Base-by-base conservation (phyloP, 2,113 vertebrate species). In the Coregonus clupeaformis region DNA sequence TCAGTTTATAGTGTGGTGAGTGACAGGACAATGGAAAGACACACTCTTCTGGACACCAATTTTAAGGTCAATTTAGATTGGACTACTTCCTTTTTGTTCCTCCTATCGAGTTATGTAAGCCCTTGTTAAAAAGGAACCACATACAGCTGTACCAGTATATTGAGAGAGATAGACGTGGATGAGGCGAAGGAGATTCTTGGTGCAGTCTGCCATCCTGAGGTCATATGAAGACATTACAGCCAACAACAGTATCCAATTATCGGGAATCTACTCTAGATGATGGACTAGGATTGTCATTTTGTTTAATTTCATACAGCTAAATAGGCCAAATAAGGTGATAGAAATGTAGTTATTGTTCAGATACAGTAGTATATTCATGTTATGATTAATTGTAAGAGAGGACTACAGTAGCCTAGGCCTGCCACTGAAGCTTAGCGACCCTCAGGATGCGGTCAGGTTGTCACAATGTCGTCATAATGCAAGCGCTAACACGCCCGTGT, bases 181-280 rank as follows among this genome's bases (percentile, higher is more conserved):
- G 60, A 47, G 22, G 3, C 64, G 57, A 18, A 16, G 1, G n/a
- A 47, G 14, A 66, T 25, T 42, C 0, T 72, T 79, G 78, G 78
- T 62, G 1, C 47, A 77, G 32, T 75, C 72, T 82, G 85, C 81
- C 88, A 80, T 70, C 90, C 80, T 68, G 75, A 16, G 84, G 79
- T 55, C 0, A 22, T 2, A 27, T 1, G 5, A 1, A 25, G 74
- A 0, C n/a, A 74, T 25, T 82, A 7, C 75, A 79, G 11, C 12
- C 27, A 4, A 4, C 27, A 67, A 20, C 9, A 47, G 24, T 29
- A 45, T 25, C 9, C n/a, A 30, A 49, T 29, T 36, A 36, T 12
- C 29, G 29, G 30, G 16, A 68, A 32, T 9, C 6, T n/a, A 52
- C 13, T 11, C 36, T 12, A 11, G 36, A 42, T 11, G 9, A 42